phyloP scores from a whole-genome alignment of 2,113 vertebrate genomes.

The Sinocyclocheilus maitianheensis region DNA sequence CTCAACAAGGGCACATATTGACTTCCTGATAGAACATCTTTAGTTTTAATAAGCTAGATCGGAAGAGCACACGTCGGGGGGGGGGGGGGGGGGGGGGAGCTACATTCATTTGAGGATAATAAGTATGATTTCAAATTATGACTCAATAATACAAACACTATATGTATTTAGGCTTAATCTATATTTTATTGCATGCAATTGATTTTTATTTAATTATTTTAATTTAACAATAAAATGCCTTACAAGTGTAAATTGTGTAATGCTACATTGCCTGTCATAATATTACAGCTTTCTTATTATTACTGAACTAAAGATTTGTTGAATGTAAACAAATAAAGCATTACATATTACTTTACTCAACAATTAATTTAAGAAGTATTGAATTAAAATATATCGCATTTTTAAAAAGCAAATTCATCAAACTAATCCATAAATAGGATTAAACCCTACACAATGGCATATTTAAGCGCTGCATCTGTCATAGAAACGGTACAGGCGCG shows the following conservation, averaged over 20 bases:
- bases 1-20: constrained; percentile 27
- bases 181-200: background rate
- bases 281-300: background rate
- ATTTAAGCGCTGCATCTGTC: constrained; percentile 28
- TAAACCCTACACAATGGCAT: constrained; percentile 16
- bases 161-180: background rate
- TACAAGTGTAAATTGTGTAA: background rate
- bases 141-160: background rate
- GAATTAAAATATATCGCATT: background rate
- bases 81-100: too few species aligned
- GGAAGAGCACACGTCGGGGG: too few species aligned
- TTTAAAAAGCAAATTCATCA: background rate
- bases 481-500: constrained; percentile 64
- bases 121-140: background rate
- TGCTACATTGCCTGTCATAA: background rate
- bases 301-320: background rate
- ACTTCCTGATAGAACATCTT: constrained; percentile 30
- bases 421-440: constrained; percentile 10
- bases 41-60: constrained; percentile 7
- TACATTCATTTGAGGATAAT: background rate
- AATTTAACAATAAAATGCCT: background rate
- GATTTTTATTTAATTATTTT: background rate
- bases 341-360: background rate
- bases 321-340: background rate
- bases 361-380: background rate